Evolutionary conservation across 2,113 vertebrate genomes (phyloP).

Genomic region (Planiliza haematocheilus): DNA sequence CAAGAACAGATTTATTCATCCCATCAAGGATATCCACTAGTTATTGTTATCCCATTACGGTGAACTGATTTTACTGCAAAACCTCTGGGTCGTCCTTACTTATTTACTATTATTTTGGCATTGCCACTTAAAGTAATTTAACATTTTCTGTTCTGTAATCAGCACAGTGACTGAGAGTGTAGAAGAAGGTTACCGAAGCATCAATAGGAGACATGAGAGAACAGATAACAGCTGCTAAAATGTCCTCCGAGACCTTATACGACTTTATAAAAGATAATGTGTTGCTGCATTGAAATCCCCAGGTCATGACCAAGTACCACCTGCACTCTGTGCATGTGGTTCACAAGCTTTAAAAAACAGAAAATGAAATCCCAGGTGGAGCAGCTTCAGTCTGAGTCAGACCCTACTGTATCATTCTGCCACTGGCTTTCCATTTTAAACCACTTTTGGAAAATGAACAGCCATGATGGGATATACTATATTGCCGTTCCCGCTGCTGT

Average conservation of each 20-base stretch:
- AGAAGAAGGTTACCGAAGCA: conserved; percentile 16
- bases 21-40: no score
- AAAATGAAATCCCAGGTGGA: conserved; percentile 11
- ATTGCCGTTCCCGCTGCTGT: conserved; percentile 44
- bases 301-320: conserved; percentile 2
- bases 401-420: conserved; percentile 18
- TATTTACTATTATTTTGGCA: neutral
- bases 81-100: no score
- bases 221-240: conserved; percentile 33
- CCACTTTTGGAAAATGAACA: conserved; percentile 56
- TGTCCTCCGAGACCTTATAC: conserved; percentile 27
- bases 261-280: conserved; percentile 41
- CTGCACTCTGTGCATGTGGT: neutral
- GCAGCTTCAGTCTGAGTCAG: neutral
- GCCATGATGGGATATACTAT: conserved; percentile 48
- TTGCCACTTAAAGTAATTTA: conserved; percentile 12
- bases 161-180: neutral
- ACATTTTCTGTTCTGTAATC: conserved; percentile 27
- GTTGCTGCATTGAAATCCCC: conserved; percentile 27
- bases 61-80: no score
- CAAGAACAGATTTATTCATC: no score
- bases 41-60: no score
- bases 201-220: neutral
- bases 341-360: conserved; percentile 20
- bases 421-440: conserved; percentile 48